A percentile compares a stretch with the other conserved stretches of the same genome.
Evolutionary conservation across 2,113 vertebrate genomes (phyloP).

Genomic region (Catharus fuscescens): DNA sequence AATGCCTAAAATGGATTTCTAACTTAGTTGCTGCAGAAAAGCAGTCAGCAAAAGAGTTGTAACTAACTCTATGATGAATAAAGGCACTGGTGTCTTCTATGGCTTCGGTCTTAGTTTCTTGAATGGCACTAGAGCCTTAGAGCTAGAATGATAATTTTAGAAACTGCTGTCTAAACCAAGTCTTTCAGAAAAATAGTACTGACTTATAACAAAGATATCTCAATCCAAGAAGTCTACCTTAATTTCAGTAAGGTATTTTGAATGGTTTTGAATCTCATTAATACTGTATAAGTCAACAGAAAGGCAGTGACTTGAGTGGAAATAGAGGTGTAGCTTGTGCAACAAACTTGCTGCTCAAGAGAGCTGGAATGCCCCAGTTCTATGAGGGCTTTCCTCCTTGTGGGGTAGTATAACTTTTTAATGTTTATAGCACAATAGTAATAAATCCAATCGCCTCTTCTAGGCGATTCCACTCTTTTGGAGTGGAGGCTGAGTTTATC

Average conservation of each 20-base stretch:
- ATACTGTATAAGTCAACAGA: not conserved
- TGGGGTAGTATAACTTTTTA: not conserved
- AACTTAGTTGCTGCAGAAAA: not conserved
- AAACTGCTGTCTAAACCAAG: not conserved
- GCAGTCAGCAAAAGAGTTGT: not conserved
- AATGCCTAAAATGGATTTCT: not conserved
- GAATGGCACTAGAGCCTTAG: not conserved
- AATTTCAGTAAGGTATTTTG: not conserved
- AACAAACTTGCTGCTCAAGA: not conserved
- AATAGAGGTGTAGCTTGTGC: not conserved
- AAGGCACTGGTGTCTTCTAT: not conserved
- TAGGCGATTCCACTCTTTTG: not conserved
- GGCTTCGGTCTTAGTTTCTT: not conserved
- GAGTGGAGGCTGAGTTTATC: not conserved
- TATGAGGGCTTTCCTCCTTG: not conserved
- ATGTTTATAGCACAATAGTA: not conserved
- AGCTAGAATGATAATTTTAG: not conserved
- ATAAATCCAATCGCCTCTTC: not conserved
- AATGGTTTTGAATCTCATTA: not conserved
- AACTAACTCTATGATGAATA: not conserved
- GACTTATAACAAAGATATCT: not conserved
- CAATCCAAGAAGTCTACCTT: not conserved
- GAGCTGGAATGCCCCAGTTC: not conserved
- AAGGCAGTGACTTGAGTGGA: not conserved
- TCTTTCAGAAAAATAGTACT: not conserved